Percentiles rank a stretch among this genome's conserved stretches.
Conservation (phyloP, 2,113 vertebrate species). For the Tor tambroides region DNA sequence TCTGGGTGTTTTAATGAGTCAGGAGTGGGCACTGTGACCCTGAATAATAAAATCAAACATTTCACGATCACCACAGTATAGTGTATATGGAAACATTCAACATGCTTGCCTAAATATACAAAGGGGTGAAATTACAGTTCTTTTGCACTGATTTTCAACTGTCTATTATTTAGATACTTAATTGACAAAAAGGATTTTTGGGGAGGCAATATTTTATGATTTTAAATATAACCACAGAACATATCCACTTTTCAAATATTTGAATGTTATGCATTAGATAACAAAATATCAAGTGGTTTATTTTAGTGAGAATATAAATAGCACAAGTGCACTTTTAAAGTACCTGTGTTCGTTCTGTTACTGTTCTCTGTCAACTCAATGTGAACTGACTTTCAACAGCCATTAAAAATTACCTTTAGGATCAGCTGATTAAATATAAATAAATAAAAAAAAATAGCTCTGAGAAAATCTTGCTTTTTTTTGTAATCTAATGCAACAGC, state of each 20-base stretch:
- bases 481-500: not conserved
- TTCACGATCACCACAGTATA: not conserved
- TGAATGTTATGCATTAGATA: not conserved
- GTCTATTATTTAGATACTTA: not conserved
- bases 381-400: not conserved
- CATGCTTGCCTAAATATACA: not conserved
- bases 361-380: not conserved
- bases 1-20: slow-evolving; percentile 38
- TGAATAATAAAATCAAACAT: not conserved
- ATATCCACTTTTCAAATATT: not conserved
- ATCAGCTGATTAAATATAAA: not conserved
- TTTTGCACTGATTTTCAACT: not conserved
- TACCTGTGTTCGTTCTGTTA: not conserved
- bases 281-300: not conserved
- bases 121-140: not conserved
- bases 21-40: slow-evolving; percentile 3
- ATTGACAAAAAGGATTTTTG: not conserved
- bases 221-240: not conserved
- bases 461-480: not conserved
- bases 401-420: not conserved
- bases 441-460: not conserved
- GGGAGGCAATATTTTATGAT: not conserved
- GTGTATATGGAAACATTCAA: not conserved
- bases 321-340: not conserved
- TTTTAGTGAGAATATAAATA: not conserved